Evolutionary conservation across 2,797 vertebrate species (phyloP).

Genomic region (Cheirogaleus major): DNA sequence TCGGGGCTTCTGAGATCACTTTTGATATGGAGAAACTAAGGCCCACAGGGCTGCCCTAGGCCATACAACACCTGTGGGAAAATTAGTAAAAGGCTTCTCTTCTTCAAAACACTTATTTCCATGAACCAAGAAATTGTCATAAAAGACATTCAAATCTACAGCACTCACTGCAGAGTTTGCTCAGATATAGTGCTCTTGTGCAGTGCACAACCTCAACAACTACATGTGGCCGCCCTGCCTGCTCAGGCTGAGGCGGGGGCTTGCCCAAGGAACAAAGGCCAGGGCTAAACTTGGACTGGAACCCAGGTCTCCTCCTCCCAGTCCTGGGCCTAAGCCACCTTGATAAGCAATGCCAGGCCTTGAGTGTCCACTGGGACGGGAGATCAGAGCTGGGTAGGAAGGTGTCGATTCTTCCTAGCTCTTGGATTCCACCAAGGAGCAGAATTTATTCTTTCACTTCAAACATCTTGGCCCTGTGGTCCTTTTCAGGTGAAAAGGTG

Average conservation of each 20-base stretch:
- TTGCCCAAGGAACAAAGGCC: not conserved
- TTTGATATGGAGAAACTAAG: constrained; percentile 14
- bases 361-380: not conserved
- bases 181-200: not conserved
- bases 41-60: not conserved
- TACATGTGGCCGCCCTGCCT: not conserved
- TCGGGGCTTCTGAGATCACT: not conserved
- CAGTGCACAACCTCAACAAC: not conserved
- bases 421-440: not conserved
- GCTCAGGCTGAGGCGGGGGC: not conserved
- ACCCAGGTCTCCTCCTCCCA: not conserved
- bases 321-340: not conserved
- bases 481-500: not conserved
- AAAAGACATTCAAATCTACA: not conserved
- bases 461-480: not conserved
- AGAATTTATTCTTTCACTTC: not conserved
- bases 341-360: not conserved
- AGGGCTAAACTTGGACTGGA: not conserved
- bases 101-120: not conserved
- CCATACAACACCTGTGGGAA: not conserved
- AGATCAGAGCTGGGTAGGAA: not conserved
- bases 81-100: not conserved
- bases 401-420: not conserved
- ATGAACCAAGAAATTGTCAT: not conserved
- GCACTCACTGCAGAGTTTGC: not conserved